Evolutionary conservation across 2,888 invertebrate genomes (phyloP).

Genomic region (Phymatocera aterrima): DNA sequence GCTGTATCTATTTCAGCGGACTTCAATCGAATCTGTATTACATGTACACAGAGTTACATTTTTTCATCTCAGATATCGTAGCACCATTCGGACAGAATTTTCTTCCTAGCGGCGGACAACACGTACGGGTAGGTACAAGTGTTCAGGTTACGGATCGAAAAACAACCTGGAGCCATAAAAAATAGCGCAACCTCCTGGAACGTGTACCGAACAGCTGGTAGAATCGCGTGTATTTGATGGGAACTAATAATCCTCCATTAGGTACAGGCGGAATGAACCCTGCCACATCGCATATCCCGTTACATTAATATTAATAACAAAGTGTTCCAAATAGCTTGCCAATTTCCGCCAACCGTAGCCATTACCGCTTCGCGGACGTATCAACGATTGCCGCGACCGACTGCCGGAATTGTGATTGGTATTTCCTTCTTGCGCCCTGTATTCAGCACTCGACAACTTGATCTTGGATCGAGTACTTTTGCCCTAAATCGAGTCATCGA

Average conservation of each 20-base stretch:
- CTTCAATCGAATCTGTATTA: no score
- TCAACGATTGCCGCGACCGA: slow-evolving; percentile 25
- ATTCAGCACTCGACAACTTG: background rate
- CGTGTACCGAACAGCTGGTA: slow-evolving; percentile 6
- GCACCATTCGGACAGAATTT: background rate
- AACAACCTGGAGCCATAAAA: background rate
- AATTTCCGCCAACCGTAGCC: slow-evolving; percentile 11
- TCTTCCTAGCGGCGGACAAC: background rate
- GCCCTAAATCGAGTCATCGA: no score
- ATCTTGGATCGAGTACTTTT: background rate
- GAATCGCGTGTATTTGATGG: slow-evolving; percentile 43
- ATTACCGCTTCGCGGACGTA: slow-evolving; percentile 6
- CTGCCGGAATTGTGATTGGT: slow-evolving; percentile 36
- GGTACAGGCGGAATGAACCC: slow-evolving; percentile 20
- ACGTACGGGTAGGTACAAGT: background rate
- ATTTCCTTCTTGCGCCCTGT: slow-evolving; percentile 7
- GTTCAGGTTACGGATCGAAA: background rate
- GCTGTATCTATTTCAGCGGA: no score
- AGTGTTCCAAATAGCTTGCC: slow-evolving; percentile 33
- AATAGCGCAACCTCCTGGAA: background rate
- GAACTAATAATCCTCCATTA: slow-evolving; percentile 41
- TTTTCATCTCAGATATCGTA: background rate
- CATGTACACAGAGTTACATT: no score
- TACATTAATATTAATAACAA: slow-evolving; percentile 38
- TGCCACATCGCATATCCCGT: slow-evolving; percentile 36